These are phyloP conservation scores for Julus scandinavius DNA, from an alignment of 2,888 invertebrate genomes.

Conservation along the genomic window DNA sequence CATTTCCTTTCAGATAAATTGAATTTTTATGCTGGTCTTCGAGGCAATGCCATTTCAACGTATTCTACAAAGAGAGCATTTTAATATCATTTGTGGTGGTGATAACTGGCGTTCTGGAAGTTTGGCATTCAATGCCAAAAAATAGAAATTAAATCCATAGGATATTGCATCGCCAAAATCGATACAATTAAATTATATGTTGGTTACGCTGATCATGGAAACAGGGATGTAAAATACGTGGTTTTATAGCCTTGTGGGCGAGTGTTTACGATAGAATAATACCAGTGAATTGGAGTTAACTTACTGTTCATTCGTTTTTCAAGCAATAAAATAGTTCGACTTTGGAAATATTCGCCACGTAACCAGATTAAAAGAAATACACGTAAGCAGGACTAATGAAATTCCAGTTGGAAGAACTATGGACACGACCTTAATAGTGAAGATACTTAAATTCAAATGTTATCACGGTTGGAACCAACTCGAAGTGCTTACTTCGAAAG, in stretches of 20 bases:
- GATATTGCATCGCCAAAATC: neutral
- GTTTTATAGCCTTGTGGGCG: neutral
- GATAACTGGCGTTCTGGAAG: neutral
- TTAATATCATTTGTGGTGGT: neutral
- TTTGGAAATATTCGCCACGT: no score
- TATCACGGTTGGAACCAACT: no score
- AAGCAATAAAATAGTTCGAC: no score
- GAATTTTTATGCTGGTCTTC: slow-evolving; percentile 15
- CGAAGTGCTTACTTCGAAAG: no score
- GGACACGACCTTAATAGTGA: no score
- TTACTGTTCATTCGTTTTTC: no score
- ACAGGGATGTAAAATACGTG: neutral
- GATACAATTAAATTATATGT: neutral
- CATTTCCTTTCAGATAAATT: slow-evolving; percentile 42
- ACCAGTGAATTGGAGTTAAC: neutral
- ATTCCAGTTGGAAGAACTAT: no score
- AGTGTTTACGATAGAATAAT: neutral
- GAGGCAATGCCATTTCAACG: neutral
- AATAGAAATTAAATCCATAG: slow-evolving; percentile 30
- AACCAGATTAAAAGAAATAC: no score
- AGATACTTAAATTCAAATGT: no score
- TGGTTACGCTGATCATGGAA: neutral
- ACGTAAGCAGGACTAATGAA: no score
- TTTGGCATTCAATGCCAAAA: neutral
- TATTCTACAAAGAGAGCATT: neutral